Conservation (phyloP, 1,140 invertebrate species). For the Phocides pigmalion region DNA sequence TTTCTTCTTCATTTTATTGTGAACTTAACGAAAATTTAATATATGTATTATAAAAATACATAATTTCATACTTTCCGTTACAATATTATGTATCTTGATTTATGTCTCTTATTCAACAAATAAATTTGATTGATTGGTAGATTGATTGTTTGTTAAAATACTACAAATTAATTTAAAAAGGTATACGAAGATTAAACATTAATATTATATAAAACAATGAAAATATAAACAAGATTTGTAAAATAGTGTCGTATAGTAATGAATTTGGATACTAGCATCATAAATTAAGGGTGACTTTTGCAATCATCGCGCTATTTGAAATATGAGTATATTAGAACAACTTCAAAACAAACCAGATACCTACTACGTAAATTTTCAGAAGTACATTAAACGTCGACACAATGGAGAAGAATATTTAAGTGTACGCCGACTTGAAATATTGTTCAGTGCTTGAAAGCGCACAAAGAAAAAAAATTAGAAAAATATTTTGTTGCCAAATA, state of each 20-base stretch:
- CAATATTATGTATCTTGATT: too few relatives aligned
- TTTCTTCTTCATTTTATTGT: too few relatives aligned
- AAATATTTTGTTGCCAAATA: constrained; percentile 76
- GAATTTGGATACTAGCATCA: neutral
- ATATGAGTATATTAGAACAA: constrained; percentile 7
- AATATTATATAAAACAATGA: too few relatives aligned
- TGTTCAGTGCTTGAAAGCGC: constrained; percentile 24
- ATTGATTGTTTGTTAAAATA: too few relatives aligned
- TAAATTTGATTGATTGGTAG: too few relatives aligned
- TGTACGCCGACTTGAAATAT: constrained; percentile 25
- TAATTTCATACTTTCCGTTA: too few relatives aligned
- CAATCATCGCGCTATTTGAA: neutral
- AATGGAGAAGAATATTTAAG: constrained; percentile 30
- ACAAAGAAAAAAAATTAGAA: constrained; percentile 47
- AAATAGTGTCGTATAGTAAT: neutral
- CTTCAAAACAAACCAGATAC: constrained; percentile 19
- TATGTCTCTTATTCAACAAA: too few relatives aligned
- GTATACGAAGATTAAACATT: too few relatives aligned
- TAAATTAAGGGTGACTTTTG: constrained; percentile 9
- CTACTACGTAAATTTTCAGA: constrained; percentile 17
- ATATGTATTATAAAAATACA: too few relatives aligned
- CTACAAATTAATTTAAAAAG: too few relatives aligned
- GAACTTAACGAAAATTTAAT: too few relatives aligned
- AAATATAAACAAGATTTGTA: too few relatives aligned
- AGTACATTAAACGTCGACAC: constrained; percentile 36